These are phyloP conservation scores for Arctocebus calabarensis DNA, from an alignment of 2,797 vertebrate genomes.

Conservation along the genomic window DNA sequence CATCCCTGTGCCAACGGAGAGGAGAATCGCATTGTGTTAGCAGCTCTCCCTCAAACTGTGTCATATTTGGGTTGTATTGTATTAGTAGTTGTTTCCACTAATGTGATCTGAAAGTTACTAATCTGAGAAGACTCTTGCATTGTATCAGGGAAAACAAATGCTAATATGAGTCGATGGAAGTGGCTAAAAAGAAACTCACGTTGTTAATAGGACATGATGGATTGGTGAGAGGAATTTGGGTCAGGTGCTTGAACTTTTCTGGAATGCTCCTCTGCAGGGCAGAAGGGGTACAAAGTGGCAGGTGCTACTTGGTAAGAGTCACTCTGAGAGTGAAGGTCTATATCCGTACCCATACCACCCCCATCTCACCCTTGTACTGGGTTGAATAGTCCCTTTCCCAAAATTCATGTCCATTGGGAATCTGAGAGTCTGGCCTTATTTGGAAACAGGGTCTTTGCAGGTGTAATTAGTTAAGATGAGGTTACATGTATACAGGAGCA, in stretches of 20 bases:
- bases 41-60: slow-evolving; percentile 84
- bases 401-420: background rate
- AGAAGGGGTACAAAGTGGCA: rapidly evolving
- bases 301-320: background rate
- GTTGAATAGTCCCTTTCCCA: background rate
- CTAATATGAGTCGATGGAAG: slow-evolving; percentile 88
- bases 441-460: background rate
- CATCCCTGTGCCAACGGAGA: slow-evolving; percentile 62
- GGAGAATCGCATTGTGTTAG: slow-evolving; percentile 85
- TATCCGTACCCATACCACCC: background rate
- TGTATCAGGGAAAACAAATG: slow-evolving; percentile 89
- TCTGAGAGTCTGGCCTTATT: background rate
- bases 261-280: slow-evolving; percentile 66
- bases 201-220: slow-evolving; percentile 87
- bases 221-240: slow-evolving; percentile 80
- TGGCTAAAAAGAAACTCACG: slow-evolving; percentile 85
- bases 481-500: background rate
- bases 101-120: slow-evolving; percentile 90
- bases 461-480: background rate
- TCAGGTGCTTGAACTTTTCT: slow-evolving; percentile 81
- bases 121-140: slow-evolving; percentile 87
- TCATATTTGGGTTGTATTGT: slow-evolving; percentile 83
- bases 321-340: background rate
- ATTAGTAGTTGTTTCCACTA: slow-evolving; percentile 87
- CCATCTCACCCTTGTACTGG: background rate